Percentiles rank a stretch among this genome's conserved stretches.
Evolutionary conservation across 2,888 invertebrate species (phyloP).

Genomic region (Mechanitis messenoides): DNA sequence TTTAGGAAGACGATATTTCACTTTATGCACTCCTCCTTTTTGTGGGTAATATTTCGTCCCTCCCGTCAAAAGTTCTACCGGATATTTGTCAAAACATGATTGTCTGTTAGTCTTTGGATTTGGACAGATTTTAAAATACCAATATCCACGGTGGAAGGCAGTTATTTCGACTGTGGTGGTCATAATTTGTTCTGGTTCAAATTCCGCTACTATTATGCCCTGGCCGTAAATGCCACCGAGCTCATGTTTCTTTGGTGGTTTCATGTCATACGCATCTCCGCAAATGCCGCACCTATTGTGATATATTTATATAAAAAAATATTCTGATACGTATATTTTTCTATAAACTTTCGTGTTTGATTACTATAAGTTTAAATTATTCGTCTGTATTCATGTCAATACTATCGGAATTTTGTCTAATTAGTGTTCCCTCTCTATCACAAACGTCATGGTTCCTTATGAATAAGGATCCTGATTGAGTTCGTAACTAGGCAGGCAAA

Average conservation of each 20-base stretch:
- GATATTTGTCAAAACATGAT: conserved; percentile 82
- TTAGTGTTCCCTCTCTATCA: too few species aligned
- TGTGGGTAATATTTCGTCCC: conserved; percentile 81
- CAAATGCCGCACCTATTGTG: conserved; percentile 84
- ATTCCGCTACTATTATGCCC: conserved; percentile 83
- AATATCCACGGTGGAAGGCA: conserved; percentile 89
- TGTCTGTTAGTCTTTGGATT: conserved; percentile 81
- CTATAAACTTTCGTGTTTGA: too few species aligned
- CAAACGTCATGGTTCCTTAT: too few species aligned
- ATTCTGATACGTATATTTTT: too few species aligned
- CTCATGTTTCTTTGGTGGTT: conserved; percentile 84
- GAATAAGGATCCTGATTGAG: too few species aligned
- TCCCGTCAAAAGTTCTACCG: conserved; percentile 75
- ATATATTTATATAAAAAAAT: neutral
- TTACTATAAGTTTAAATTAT: too few species aligned
- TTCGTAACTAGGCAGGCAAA: too few species aligned
- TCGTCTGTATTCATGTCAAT: too few species aligned
- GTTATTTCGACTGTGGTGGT: conserved; percentile 85
- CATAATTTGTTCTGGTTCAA: conserved; percentile 79
- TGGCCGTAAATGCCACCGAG: conserved; percentile 87
- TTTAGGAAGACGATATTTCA: conserved; percentile 76
- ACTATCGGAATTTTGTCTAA: too few species aligned
- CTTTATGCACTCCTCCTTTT: conserved; percentile 81
- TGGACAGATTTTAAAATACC: conserved; percentile 87
- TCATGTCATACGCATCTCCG: conserved; percentile 86